phyloP scores from a whole-genome alignment of 2,888 invertebrate genomes.

The Drosophila rellima region DNA sequence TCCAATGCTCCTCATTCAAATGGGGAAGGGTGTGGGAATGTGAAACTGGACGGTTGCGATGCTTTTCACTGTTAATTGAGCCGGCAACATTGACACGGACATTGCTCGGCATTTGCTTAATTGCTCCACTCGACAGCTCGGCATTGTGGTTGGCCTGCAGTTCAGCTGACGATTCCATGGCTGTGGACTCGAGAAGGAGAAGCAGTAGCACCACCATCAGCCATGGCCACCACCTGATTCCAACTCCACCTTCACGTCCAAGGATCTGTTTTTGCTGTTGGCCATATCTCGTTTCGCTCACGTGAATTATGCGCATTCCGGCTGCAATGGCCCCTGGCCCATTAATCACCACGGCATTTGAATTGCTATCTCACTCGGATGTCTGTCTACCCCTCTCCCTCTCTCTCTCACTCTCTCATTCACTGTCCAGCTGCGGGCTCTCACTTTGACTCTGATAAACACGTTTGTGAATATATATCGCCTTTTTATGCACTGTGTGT shows the following conservation, averaged over 20 bases:
- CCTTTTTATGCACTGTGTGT: slow-evolving; percentile 64
- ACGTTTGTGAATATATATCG: slow-evolving; percentile 45
- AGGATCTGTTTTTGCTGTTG: slow-evolving; percentile 23
- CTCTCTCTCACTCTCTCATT: neutral
- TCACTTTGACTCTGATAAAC: neutral
- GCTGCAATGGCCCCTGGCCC: slow-evolving; percentile 76
- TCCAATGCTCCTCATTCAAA: slow-evolving; percentile 51
- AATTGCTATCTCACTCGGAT: slow-evolving; percentile 62
- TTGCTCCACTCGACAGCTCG: slow-evolving; percentile 36
- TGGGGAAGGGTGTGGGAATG: neutral
- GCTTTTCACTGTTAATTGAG: slow-evolving; percentile 54
- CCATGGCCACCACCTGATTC: slow-evolving; percentile 21
- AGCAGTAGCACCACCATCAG: slow-evolving; percentile 33
- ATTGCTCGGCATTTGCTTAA: slow-evolving; percentile 45
- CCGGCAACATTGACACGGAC: slow-evolving; percentile 17
- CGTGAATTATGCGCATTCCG: slow-evolving; percentile 81
- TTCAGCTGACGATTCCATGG: slow-evolving; percentile 72
- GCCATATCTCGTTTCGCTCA: slow-evolving; percentile 58
- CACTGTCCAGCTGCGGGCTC: neutral
- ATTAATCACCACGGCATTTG: slow-evolving; percentile 80
- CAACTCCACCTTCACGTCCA: neutral
- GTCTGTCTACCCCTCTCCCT: slow-evolving; percentile 29
- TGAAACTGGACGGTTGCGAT: slow-evolving; percentile 38
- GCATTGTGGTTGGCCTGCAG: slow-evolving; percentile 38
- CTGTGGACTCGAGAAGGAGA: slow-evolving; percentile 41